Base-by-base conservation (phyloP, 2,888 invertebrate genomes). In the Strigamia maritima region DNA sequence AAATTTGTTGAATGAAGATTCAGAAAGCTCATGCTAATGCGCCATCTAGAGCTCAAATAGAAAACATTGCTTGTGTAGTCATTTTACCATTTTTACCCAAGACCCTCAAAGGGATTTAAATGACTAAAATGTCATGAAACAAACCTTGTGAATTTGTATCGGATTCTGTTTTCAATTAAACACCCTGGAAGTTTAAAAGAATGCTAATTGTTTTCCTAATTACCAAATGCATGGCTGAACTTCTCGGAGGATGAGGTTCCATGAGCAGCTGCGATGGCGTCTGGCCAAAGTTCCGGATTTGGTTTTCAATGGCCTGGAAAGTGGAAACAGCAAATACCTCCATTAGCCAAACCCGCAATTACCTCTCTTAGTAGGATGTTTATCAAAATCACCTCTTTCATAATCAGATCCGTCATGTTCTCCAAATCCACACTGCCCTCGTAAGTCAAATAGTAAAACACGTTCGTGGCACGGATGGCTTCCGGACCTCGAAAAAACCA, bases 381-480 rank as follows among this genome's bases (percentile, higher is more conserved):
- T 24, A 74, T 10, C 31, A n/a, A 75, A 28, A 22, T 24, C 83
- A 88, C 97, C 84, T 97, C 95, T 82, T 92, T 90, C 89, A 97
- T 96, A 22, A 97, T 91, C 0, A 93, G 92, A 86, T 98, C 98
- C 0, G 91, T 89, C 83, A 98, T 93, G 44, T 92, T 90, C 80
- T 97, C 96, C 83, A 98, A 89, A 80, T 98, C 94, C 1, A 97
- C 95, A 82, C 94, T 96, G 79, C 98, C 98, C 87, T 99, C 99
- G 87, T 99, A 99, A 0, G 99, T 99, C 81, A 99, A 89, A 87
- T 99, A 98, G 88, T 99, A 99, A 89, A 99, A 99, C 22, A 99
- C 97, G 87, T 99, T 99, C 19, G 97, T 97, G 1, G 98, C 97
- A 79, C 98, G 90, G 49, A 98, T 92, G 1, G 98, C 98, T 88